Conservation (phyloP, 2,797 vertebrate species). For the Morus bassanus region DNA sequence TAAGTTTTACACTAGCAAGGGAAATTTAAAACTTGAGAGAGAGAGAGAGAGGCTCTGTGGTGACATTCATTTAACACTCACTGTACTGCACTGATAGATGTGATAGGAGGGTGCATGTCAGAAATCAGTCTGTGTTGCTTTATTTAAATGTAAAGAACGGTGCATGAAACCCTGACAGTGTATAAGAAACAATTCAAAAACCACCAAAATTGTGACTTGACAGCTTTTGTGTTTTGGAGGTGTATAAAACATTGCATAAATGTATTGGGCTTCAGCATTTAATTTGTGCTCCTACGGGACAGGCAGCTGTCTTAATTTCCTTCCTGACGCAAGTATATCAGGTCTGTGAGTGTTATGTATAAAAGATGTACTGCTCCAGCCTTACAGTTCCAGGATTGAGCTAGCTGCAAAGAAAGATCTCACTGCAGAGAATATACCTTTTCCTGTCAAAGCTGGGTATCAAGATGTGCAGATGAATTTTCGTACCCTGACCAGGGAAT, state of each 20-base stretch:
- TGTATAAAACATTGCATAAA: constrained; percentile 1
- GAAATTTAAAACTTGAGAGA: constrained; percentile 78
- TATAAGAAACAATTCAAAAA: constrained; percentile 63
- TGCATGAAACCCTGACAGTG: constrained; percentile 52
- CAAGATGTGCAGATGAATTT: constrained; percentile 11
- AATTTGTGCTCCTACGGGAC: constrained; percentile 7
- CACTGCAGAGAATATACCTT: not conserved
- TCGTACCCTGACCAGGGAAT: constrained; percentile 13
- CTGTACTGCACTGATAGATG: constrained; percentile 45
- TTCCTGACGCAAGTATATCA: constrained; percentile 25
- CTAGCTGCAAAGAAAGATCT: constrained; percentile 18
- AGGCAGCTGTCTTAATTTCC: constrained; percentile 6
- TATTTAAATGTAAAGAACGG: constrained; percentile 60
- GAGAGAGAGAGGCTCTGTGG: constrained; percentile 51
- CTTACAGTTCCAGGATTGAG: constrained; percentile 27
- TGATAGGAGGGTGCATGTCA: constrained; percentile 32
- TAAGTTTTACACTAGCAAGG: constrained; percentile 78
- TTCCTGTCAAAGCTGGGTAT: constrained; percentile 33
- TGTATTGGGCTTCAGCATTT: not conserved
- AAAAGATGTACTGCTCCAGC: constrained; percentile 55
- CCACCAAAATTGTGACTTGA: constrained; percentile 47
- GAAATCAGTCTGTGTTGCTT: constrained; percentile 33
- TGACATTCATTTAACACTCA: constrained; percentile 55
- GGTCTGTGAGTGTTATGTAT: constrained; percentile 15
- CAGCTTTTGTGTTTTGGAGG: constrained; percentile 51